Percentiles rank a stretch among this genome's conserved stretches.
Evolutionary conservation across 2,888 invertebrate genomes (phyloP).

Genomic region (Carabus problematicus): DNA sequence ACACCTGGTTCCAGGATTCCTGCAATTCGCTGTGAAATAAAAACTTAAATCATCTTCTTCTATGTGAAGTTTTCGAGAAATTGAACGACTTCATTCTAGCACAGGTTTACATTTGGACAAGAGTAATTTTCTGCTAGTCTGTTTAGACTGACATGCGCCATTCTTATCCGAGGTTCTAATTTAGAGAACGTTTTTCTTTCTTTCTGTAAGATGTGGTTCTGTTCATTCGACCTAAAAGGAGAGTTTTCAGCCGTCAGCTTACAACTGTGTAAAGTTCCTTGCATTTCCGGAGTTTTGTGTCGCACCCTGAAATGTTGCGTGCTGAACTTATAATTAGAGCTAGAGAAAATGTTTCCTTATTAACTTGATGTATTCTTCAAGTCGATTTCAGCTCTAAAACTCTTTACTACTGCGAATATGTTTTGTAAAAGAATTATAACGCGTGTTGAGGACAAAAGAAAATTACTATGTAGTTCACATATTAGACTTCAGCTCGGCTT

Average conservation of each 20-base stretch:
- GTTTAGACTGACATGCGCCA: constrained; percentile 9
- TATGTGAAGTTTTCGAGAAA: too few species aligned
- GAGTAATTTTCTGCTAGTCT: too few species aligned
- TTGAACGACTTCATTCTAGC: too few species aligned
- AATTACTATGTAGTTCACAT: too few species aligned
- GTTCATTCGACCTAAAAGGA: constrained; percentile 21
- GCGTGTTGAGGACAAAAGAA: too few species aligned
- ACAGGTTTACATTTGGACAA: too few species aligned
- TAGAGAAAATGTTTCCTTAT: constrained; percentile 29
- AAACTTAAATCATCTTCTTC: too few species aligned
- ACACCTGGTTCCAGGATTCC: too few species aligned
- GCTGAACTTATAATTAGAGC: constrained; percentile 30
- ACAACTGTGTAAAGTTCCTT: constrained; percentile 27
- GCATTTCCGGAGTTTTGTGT: constrained; percentile 30
- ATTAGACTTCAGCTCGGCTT: too few species aligned
- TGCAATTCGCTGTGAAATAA: too few species aligned
- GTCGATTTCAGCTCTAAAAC: neutral
- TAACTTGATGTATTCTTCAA: constrained; percentile 34
- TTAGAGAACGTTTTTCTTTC: constrained; percentile 25
- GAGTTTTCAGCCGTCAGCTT: constrained; percentile 33
- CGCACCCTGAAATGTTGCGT: constrained; percentile 34
- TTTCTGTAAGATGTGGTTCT: constrained; percentile 1
- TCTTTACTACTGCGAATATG: too few species aligned
- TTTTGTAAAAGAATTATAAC: too few species aligned
- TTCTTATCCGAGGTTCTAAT: constrained; percentile 30